A percentile compares a stretch with the other conserved stretches of the same genome.
Conservation (phyloP, 2,113 vertebrate species). For the Rhinichthys klamathensis region DNA sequence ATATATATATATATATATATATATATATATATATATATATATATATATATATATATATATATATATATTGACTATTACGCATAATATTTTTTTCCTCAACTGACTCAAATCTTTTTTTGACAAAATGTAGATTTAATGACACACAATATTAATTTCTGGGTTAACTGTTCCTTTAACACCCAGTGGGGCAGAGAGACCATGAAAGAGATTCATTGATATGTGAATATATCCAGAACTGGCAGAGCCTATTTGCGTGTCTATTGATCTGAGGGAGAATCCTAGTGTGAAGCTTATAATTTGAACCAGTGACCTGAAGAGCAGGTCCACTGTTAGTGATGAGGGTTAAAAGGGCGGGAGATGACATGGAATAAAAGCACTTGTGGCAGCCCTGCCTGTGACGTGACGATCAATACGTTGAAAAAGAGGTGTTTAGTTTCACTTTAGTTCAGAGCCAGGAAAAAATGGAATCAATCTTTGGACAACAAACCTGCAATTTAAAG, state of each 20-base stretch:
- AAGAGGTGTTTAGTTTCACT: constrained; percentile 28
- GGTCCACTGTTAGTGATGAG: constrained; percentile 5
- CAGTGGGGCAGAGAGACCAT: background rate
- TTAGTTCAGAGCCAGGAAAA: constrained; percentile 21
- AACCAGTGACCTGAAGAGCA: constrained; percentile 31
- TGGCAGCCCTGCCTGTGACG: background rate
- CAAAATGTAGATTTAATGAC: background rate
- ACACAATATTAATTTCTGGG: background rate
- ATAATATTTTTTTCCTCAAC: too few relatives aligned
- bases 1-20: too few relatives aligned
- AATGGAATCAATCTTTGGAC: constrained; percentile 12
- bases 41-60: too few relatives aligned
- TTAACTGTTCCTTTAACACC: background rate
- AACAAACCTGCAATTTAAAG: constrained; percentile 9
- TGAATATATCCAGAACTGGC: background rate
- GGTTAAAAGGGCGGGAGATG: constrained; percentile 25
- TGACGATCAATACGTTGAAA: constrained; percentile 25
- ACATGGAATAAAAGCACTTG: constrained; percentile 23
- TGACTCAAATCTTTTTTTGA: background rate
- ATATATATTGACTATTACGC: too few relatives aligned
- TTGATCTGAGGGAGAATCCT: constrained; percentile 1
- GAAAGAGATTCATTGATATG: background rate
- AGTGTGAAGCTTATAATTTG: constrained; percentile 16
- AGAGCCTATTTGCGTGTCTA: constrained; percentile 13
- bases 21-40: too few relatives aligned